phyloP scores from a whole-genome alignment of 2,113 vertebrate species.

The Gobius niger region DNA sequence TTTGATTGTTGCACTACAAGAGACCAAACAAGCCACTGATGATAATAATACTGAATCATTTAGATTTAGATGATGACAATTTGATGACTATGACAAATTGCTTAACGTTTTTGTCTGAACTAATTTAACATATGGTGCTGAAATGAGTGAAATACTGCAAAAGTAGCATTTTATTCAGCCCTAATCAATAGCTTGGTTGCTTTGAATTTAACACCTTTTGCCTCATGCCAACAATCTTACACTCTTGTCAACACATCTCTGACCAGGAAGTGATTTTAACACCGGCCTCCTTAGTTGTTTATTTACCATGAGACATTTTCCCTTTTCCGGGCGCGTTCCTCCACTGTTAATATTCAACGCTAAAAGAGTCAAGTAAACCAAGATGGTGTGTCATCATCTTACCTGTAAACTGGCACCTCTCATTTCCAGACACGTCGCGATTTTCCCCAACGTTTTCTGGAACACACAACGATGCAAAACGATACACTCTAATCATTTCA shows the following conservation, averaged over 20 bases:
- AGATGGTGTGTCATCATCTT: too few relatives aligned
- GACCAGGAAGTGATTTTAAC: background rate
- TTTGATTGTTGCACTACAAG: conserved; percentile 83
- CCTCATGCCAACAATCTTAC: background rate
- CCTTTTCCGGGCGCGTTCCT: background rate
- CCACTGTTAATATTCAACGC: background rate
- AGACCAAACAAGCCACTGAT: conserved; percentile 1
- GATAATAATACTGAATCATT: too few relatives aligned
- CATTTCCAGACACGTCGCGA: conserved; percentile 96
- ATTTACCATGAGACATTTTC: background rate
- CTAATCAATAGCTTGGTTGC: too few relatives aligned
- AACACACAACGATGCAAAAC: background rate
- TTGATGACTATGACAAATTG: too few relatives aligned
- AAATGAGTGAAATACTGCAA: too few relatives aligned
- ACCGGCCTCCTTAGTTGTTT: background rate
- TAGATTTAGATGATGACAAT: too few relatives aligned
- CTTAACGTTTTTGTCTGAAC: too few relatives aligned
- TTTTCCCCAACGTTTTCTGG: conserved; percentile 95
- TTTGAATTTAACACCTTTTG: too few relatives aligned
- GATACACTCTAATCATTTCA: background rate
- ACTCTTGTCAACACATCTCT: background rate
- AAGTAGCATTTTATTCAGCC: too few relatives aligned
- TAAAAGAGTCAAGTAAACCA: too few relatives aligned
- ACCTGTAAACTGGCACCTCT: conserved; percentile 95
- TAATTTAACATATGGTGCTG: too few relatives aligned